Conservation (phyloP, 2,797 vertebrate genomes). For the Pangasius larnaudii region DNA sequence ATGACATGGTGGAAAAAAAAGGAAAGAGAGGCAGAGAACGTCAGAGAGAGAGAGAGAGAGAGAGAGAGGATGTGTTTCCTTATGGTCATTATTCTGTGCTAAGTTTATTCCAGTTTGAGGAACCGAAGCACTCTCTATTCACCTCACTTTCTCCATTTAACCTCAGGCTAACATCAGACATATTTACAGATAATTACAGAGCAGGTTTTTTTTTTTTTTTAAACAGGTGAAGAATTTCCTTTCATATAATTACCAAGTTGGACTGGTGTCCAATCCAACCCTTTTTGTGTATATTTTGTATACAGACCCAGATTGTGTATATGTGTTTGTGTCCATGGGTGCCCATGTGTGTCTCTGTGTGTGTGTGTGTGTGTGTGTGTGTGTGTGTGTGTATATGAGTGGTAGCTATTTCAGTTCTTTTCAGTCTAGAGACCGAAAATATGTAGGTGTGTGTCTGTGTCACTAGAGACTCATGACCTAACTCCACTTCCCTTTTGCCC, state of each 20-base stretch:
- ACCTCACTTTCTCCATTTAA: conserved; percentile 42
- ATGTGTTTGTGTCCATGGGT: background rate
- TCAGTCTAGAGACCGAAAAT: conserved; percentile 50
- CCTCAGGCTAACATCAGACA: background rate
- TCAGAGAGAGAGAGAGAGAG: conserved; percentile 29
- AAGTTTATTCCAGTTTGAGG: conserved; percentile 41
- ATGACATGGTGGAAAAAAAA: conserved; percentile 45
- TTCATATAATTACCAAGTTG: background rate
- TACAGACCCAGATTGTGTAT: background rate
- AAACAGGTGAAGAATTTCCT: background rate
- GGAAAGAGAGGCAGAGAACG: conserved; percentile 5
- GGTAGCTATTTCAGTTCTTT: conserved; percentile 56
- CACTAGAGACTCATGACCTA: conserved; percentile 49
- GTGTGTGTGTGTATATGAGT: conserved; percentile 17
- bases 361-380: background rate
- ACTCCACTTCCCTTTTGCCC: conserved; percentile 51
- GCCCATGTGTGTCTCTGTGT: background rate
- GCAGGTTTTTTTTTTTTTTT: background rate
- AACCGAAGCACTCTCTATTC: conserved; percentile 42
- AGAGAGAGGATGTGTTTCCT: conserved; percentile 31
- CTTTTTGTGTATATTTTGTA: background rate
- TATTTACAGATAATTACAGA: background rate
- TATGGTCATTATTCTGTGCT: conserved; percentile 35
- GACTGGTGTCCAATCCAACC: background rate
- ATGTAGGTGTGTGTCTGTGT: conserved; percentile 55